Evolutionary conservation across 2,888 invertebrate genomes (phyloP).

Genomic region (Eumacrocentrus americanus): DNA sequence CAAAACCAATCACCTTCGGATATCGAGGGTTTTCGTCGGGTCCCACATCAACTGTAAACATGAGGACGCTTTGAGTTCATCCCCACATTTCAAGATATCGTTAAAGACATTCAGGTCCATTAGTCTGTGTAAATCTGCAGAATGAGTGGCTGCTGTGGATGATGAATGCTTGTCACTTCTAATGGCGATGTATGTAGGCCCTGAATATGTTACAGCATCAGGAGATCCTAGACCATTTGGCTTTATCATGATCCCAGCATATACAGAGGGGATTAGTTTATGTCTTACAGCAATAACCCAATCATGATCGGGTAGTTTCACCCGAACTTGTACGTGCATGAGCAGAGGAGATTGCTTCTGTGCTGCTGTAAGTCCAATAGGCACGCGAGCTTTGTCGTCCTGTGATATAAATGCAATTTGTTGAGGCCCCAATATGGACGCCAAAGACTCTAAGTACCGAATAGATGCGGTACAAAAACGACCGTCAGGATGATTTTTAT

Average conservation of each 20-base stretch:
- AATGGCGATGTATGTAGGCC: constrained; percentile 58
- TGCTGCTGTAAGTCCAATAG: constrained; percentile 56
- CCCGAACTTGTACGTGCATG: constrained; percentile 46
- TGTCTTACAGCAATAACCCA: constrained; percentile 47
- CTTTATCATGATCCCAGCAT: constrained; percentile 44
- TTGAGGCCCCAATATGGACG: constrained; percentile 41
- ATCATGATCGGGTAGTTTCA: constrained; percentile 48
- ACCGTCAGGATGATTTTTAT: constrained; percentile 41
- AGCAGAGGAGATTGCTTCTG: constrained; percentile 53
- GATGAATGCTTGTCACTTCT: constrained; percentile 46
- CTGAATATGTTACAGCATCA: constrained; percentile 53
- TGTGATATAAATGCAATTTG: constrained; percentile 42
- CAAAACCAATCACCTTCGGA: constrained; percentile 38
- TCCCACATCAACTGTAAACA: constrained; percentile 45
- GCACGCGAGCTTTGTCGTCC: constrained; percentile 53
- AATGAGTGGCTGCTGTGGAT: constrained; percentile 44
- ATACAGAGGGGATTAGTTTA: constrained; percentile 50
- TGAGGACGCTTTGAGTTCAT: constrained; percentile 42
- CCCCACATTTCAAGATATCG: constrained; percentile 30
- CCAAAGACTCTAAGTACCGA: constrained; percentile 39
- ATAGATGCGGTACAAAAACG: constrained; percentile 44
- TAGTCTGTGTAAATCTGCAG: constrained; percentile 42
- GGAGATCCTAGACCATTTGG: constrained; percentile 41
- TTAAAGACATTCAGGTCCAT: constrained; percentile 38
- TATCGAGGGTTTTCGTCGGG: too few relatives aligned